Conservation (phyloP, 2,888 invertebrate species). For the Syrphus vitripennis region DNA sequence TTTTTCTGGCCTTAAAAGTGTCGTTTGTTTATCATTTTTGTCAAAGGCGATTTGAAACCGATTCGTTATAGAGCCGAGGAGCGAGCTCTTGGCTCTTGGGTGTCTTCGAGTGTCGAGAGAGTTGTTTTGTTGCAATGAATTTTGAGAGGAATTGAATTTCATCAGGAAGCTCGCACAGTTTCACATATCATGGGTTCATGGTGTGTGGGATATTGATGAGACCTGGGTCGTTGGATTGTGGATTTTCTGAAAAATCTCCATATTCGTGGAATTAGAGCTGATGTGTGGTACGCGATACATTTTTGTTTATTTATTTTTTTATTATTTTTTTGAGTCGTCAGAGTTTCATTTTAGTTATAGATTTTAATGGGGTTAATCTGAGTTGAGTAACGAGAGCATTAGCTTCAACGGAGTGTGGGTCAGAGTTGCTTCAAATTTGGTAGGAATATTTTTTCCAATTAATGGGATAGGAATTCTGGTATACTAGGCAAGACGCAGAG, state of each 20-base stretch:
- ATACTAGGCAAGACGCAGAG: too few species aligned
- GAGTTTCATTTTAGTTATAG: neutral
- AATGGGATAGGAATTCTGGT: too few species aligned
- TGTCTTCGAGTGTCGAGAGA: neutral
- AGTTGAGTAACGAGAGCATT: too few species aligned
- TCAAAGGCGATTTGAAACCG: neutral
- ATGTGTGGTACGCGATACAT: neutral
- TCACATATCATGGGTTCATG: neutral
- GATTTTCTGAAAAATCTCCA: neutral
- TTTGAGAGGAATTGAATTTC: neutral
- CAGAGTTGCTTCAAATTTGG: too few species aligned
- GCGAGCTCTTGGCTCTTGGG: too few species aligned
- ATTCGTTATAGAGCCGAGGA: neutral
- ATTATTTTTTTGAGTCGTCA: neutral
- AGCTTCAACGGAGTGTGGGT: too few species aligned
- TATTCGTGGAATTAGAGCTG: neutral
- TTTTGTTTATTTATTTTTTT: neutral
- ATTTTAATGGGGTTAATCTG: neutral
- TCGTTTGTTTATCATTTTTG: neutral
- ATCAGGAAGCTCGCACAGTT: neutral
- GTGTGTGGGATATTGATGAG: neutral
- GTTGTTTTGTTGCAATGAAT: neutral
- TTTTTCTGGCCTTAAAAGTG: neutral
- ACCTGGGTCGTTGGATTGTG: neutral
- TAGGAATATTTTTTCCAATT: too few species aligned